Evolutionary conservation across 2,888 invertebrate species (phyloP).

Genomic region (Drosophila anomalipes): DNA sequence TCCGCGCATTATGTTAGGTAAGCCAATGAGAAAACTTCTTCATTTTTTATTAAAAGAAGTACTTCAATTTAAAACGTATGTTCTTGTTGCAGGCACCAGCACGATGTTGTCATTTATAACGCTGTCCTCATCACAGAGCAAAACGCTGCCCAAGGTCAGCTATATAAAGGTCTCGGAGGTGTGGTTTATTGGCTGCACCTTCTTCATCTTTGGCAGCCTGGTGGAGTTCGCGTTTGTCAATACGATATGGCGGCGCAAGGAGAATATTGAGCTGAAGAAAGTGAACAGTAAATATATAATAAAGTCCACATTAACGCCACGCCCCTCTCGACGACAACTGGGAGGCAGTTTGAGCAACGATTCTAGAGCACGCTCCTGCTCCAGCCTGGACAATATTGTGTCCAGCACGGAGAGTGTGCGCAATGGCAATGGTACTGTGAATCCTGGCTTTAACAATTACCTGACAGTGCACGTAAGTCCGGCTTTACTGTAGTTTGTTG

Average conservation of each 20-base stretch:
- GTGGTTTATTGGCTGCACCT: constrained; percentile 83
- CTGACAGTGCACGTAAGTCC: constrained; percentile 81
- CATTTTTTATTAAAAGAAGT: rapidly evolving
- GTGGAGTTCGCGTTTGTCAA: constrained; percentile 83
- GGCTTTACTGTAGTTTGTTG: not conserved
- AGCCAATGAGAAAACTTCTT: not conserved
- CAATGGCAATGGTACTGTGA: constrained; percentile 69
- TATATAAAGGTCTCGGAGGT: constrained; percentile 83
- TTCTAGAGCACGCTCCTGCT: constrained; percentile 89
- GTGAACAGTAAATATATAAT: constrained; percentile 83
- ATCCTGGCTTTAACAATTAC: constrained; percentile 86
- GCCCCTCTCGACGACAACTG: constrained; percentile 76
- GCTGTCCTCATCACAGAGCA: constrained; percentile 81
- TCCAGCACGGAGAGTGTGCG: constrained; percentile 89
- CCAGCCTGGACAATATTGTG: constrained; percentile 89
- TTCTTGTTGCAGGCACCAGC: constrained; percentile 72
- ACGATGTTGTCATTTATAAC: constrained; percentile 83
- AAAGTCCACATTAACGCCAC: constrained; percentile 82
- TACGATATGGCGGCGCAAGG: constrained; percentile 83
- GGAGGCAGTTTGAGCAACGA: constrained; percentile 74
- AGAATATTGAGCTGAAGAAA: constrained; percentile 82
- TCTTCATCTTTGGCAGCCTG: constrained; percentile 82
- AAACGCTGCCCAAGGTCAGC: constrained; percentile 82
- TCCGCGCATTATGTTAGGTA: constrained; percentile 82
- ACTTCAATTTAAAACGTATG: not conserved